Conservation (phyloP, 92 coral and sea anemone species). For the Palythoa heliodiscus region DNA sequence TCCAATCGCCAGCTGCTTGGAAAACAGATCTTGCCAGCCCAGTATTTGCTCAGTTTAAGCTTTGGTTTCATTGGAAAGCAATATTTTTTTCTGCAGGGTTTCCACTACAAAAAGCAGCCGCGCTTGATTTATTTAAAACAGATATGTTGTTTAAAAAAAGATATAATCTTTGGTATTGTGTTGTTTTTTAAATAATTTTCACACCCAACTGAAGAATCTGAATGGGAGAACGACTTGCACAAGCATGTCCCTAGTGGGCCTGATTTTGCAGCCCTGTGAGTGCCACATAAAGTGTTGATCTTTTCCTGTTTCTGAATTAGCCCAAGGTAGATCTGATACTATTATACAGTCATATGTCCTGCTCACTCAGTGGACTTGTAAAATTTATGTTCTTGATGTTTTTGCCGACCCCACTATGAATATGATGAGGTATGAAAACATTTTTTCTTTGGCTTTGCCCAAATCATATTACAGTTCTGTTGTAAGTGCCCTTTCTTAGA, state of each 20-base stretch:
- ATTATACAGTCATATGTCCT: neutral
- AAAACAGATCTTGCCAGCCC: no score
- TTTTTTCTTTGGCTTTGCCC: no score
- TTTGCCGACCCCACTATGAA: no score
- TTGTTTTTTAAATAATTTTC: slow-evolving; percentile 9
- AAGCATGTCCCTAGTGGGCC: slow-evolving; percentile 9
- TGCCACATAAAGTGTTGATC: neutral
- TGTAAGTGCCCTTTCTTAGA: no score
- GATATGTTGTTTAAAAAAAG: slow-evolving; percentile 32
- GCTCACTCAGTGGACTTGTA: neutral
- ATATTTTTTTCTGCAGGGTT: neutral
- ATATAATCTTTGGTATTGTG: slow-evolving; percentile 18
- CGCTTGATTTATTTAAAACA: neutral
- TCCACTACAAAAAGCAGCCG: slow-evolving; percentile 5
- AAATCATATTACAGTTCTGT: no score
- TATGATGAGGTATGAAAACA: no score
- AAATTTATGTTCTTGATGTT: no score
- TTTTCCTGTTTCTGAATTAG: neutral
- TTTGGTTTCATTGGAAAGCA: slow-evolving; percentile 2
- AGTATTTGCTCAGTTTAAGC: neutral
- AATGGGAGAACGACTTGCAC: slow-evolving; percentile 8
- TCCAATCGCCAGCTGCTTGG: no score
- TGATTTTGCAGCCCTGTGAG: neutral
- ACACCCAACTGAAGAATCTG: slow-evolving; percentile 32
- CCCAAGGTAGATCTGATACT: neutral